phyloP scores from a whole-genome alignment of 2,797 vertebrate genomes.

The Crenichthys baileyi region DNA sequence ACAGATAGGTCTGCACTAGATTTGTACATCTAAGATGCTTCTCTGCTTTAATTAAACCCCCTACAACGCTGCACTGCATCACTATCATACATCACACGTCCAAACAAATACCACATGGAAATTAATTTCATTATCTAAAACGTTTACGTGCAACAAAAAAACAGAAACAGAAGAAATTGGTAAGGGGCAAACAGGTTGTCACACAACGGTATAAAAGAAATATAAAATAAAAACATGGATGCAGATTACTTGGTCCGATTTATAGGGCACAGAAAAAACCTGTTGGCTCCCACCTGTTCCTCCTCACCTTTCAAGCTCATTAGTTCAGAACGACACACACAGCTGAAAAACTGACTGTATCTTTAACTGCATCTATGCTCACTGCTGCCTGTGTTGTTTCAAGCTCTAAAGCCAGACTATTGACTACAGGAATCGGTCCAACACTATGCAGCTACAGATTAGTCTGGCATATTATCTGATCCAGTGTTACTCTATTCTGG shows the following conservation, averaged over 20 bases:
- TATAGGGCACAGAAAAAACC: background rate
- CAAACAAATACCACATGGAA: too few species aligned
- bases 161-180: background rate
- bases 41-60: too few species aligned
- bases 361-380: slow-evolving; percentile 14
- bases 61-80: too few species aligned
- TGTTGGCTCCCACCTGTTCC: background rate
- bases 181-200: background rate
- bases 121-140: too few species aligned
- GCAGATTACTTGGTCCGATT: background rate
- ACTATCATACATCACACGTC: too few species aligned
- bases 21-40: background rate
- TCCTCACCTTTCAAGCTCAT: background rate
- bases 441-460: slow-evolving; percentile 5
- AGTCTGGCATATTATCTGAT: slow-evolving; percentile 1
- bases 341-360: background rate
- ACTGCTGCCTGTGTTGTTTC: slow-evolving; percentile 19
- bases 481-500: background rate
- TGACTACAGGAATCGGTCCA: slow-evolving; percentile 11
- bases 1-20: background rate
- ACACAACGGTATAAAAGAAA: too few species aligned
- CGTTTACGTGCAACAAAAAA: too few species aligned
- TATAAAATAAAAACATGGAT: background rate
- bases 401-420: slow-evolving; percentile 16
- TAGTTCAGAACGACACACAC: background rate